phyloP scores from a whole-genome alignment of 1,140 invertebrate species.

The Laupala kohalensis region DNA sequence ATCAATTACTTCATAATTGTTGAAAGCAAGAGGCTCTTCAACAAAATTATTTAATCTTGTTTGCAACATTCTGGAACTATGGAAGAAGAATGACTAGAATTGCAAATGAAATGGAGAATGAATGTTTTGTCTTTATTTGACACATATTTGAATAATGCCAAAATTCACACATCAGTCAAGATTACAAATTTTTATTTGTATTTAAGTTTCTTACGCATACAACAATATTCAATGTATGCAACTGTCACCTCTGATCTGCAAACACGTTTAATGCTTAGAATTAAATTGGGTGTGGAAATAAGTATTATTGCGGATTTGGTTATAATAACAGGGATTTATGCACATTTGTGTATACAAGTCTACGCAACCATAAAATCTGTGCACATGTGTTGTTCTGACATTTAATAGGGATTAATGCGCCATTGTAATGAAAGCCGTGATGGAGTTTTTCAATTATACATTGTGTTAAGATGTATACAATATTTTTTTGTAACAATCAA shows the following conservation, averaged over 20 bases:
- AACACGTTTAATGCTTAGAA: not conserved
- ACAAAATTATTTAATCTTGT: too few species aligned
- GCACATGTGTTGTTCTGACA: not conserved
- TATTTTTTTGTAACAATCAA: not conserved
- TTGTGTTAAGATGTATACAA: not conserved
- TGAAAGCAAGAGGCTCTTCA: too few species aligned
- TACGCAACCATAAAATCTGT: not conserved
- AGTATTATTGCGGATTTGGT: not conserved
- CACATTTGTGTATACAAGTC: not conserved
- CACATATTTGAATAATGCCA: not conserved
- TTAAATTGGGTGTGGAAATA: not conserved
- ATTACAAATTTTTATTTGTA: not conserved
- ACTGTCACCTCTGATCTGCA: not conserved
- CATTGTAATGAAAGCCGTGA: not conserved
- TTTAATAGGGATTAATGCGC: not conserved
- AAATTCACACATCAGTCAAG: not conserved
- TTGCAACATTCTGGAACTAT: too few species aligned
- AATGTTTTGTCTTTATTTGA: not conserved
- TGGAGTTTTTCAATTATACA: not conserved
- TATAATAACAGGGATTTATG: not conserved
- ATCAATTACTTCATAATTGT: too few species aligned
- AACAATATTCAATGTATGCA: not conserved
- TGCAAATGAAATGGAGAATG: too few species aligned
- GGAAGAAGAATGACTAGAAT: too few species aligned
- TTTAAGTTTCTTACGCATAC: not conserved